Evolutionary conservation across 2,797 vertebrate species (phyloP).

Genomic region (Eurystomus glaucurus): DNA sequence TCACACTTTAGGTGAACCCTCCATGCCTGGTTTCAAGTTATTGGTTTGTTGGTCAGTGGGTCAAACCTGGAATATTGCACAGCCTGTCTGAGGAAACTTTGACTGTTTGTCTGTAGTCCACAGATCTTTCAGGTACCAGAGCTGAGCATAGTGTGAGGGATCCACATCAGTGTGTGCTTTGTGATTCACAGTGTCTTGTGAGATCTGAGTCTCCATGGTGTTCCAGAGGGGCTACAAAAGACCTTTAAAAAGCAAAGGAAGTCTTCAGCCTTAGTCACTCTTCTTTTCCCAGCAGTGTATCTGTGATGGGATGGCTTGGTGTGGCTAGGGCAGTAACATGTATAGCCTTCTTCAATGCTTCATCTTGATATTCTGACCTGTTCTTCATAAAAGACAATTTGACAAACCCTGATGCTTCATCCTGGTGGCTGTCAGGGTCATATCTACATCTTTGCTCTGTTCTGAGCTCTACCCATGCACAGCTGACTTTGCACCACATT

Average conservation of each 20-base stretch:
- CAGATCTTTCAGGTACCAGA: background rate
- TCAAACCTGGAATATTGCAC: background rate
- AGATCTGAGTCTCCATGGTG: background rate
- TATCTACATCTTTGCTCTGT: background rate
- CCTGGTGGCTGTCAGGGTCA: background rate
- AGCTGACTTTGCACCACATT: background rate
- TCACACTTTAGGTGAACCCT: background rate
- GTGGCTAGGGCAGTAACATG: background rate
- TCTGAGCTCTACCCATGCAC: background rate
- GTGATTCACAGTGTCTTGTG: background rate
- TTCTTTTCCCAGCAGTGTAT: background rate
- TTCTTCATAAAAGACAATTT: accelerated
- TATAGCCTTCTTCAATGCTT: background rate
- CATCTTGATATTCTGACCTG: background rate
- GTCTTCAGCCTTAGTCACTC: background rate
- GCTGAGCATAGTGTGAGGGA: background rate
- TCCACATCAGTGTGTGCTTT: background rate
- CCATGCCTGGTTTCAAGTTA: background rate
- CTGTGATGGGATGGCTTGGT: background rate
- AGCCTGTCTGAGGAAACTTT: background rate
- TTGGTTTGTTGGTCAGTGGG: background rate
- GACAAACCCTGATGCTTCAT: background rate
- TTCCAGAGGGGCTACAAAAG: background rate
- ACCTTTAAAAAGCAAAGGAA: background rate
- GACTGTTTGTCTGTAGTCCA: background rate